Conservation (phyloP, 2,888 invertebrate genomes). For the Branchellion lobata region DNA sequence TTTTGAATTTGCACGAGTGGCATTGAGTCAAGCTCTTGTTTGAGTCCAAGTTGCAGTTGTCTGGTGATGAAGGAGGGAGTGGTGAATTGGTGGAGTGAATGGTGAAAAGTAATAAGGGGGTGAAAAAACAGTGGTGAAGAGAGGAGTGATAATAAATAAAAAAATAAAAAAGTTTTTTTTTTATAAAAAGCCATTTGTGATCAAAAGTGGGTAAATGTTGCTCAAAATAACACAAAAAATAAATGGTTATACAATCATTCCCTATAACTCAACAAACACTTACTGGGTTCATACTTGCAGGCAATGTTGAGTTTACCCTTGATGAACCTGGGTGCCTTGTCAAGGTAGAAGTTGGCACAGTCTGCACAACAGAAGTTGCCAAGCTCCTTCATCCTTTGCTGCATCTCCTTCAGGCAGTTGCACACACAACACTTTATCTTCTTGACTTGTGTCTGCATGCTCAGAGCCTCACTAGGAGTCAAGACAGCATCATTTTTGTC, state of each 20-base stretch:
- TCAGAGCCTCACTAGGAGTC: background rate
- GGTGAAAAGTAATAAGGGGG: too few relatives aligned
- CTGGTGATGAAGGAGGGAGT: too few relatives aligned
- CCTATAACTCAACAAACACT: too few relatives aligned
- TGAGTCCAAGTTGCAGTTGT: conserved; percentile 27
- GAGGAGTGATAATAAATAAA: background rate
- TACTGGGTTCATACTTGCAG: conserved; percentile 33
- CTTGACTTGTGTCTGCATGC: background rate
- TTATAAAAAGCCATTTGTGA: too few relatives aligned
- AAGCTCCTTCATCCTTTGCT: conserved; percentile 26
- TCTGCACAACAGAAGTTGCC: conserved; percentile 25
- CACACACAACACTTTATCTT: conserved; percentile 36
- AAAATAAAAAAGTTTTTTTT: background rate
- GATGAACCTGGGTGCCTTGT: conserved; percentile 34
- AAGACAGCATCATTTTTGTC: background rate
- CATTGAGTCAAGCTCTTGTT: conserved; percentile 20
- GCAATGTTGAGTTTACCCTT: conserved; percentile 40
- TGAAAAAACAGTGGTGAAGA: background rate
- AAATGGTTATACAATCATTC: too few relatives aligned
- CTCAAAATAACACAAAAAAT: too few relatives aligned
- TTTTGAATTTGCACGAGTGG: conserved; percentile 49
- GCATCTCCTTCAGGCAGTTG: background rate
- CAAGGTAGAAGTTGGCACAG: conserved; percentile 37
- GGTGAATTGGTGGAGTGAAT: too few relatives aligned
- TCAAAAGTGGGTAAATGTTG: too few relatives aligned